phyloP scores from a whole-genome alignment of 2,888 invertebrate genomes.

The Brachynemurus nebulosus region DNA sequence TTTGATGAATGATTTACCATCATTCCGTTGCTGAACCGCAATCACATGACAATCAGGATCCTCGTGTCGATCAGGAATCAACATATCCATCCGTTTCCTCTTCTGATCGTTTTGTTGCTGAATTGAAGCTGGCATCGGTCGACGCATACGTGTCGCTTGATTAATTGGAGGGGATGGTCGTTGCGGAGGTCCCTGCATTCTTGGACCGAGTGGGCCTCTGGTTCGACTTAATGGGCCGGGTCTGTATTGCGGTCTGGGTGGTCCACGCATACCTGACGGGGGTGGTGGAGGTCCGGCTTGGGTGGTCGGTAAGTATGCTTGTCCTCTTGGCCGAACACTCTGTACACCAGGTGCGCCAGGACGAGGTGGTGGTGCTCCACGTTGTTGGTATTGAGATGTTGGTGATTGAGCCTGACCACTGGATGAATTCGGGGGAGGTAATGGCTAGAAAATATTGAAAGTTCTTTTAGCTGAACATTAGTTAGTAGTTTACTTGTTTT shows the following conservation, averaged over 20 bases:
- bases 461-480: slow-evolving; percentile 38
- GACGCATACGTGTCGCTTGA: neutral
- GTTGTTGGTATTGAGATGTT: slow-evolving; percentile 27
- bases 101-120: neutral
- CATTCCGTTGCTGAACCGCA: slow-evolving; percentile 57
- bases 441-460: too few species aligned
- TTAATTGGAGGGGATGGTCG: neutral
- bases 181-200: neutral
- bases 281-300: slow-evolving; percentile 35
- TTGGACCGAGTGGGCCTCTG: slow-evolving; percentile 30
- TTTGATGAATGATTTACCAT: slow-evolving; percentile 40
- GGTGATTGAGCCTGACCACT: neutral
- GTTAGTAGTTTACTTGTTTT: too few species aligned
- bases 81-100: slow-evolving; percentile 32
- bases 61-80: slow-evolving; percentile 54
- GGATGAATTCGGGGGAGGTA: neutral
- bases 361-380: slow-evolving; percentile 29
- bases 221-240: slow-evolving; percentile 32
- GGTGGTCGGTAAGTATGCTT: neutral
- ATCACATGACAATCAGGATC: slow-evolving; percentile 65
- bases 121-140: neutral
- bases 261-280: slow-evolving; percentile 41
- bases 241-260: slow-evolving; percentile 37
- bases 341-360: slow-evolving; percentile 36
- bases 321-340: slow-evolving; percentile 34